Base-by-base conservation (phyloP, 2,113 vertebrate genomes). In the Brachirus orientalis region DNA sequence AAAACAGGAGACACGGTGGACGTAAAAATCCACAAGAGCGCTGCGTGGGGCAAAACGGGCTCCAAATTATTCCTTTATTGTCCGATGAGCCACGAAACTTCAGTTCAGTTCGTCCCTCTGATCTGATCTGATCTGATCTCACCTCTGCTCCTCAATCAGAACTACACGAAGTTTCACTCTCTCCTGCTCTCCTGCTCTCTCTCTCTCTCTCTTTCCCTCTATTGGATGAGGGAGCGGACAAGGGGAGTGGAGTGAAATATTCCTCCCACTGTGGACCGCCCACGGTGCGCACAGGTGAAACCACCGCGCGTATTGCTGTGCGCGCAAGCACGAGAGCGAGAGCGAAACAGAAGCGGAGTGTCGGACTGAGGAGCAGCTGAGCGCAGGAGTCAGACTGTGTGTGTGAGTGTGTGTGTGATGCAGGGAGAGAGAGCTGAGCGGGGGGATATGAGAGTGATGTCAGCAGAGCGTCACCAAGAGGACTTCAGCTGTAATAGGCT, bases 391-490 rank as follows among this genome's bases (percentile, higher is more conserved):
- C 40, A 43, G 40, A 10, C 19, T 20, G 50, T 47, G 61, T 14
- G 61, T 10, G 61, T 44, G 53, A 17, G 48, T 19, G 77, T 35
- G 74, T 19, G 68, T 59, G 10, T 59, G 75, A 6, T 44, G 63
- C 64, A 43, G 47, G 40, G 70, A 63, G 74, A 63, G 47, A 47
- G 70, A 63, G 74, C 64, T 33, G 82, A 61, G 68, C 1, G 75
- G 75, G 75, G 65, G 69, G 46, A 64, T 58, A 69, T 74, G 62
- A 37, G 28, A 55, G 82, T 91, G 90, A 92, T 86, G 91, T 91
- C 88, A 91, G 76, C 80, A 82, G 72, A 91, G 86, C 90, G 91
- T 88, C 90, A 89, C 88, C 89, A 84, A 87, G 80, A 84, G 89
- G 86, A 65, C 74, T 75, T 38, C 1, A 76, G 75, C 70, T 59